A percentile compares a stretch with the other conserved stretches of the same genome.
Conservation (phyloP, 2,888 invertebrate species). For the Allygus modestus region DNA sequence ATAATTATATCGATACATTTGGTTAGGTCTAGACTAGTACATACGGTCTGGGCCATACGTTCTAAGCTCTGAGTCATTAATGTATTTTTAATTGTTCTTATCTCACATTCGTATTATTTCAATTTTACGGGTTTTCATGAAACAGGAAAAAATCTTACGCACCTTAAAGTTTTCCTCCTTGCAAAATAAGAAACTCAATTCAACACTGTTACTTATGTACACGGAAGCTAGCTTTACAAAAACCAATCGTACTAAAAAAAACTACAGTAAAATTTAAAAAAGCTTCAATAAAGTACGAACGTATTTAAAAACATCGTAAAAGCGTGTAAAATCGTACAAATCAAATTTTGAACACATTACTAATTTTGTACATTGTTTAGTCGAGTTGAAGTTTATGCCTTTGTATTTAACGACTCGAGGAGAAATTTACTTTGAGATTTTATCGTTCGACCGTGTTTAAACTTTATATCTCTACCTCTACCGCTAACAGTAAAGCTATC, state of each 20-base stretch:
- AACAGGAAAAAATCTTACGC: background rate
- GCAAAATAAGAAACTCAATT: background rate
- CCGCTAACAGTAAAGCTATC: slow-evolving; percentile 50
- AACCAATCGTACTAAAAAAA: slow-evolving; percentile 26
- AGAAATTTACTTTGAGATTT: slow-evolving; percentile 47
- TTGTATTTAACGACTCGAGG: slow-evolving; percentile 41
- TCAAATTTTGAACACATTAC: slow-evolving; percentile 52
- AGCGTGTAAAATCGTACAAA: slow-evolving; percentile 52
- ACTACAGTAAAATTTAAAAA: slow-evolving; percentile 59
- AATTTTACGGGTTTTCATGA: background rate
- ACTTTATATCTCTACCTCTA: slow-evolving; percentile 33
- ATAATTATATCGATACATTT: too few species aligned
- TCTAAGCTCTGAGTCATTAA: background rate
- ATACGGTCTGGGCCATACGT: background rate
- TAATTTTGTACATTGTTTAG: slow-evolving; percentile 50
- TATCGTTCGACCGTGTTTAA: slow-evolving; percentile 37
- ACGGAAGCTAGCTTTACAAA: background rate
- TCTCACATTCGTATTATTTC: background rate
- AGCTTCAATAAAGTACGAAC: slow-evolving; percentile 43
- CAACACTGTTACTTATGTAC: slow-evolving; percentile 30
- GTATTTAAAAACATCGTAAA: slow-evolving; percentile 49
- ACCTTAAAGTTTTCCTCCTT: background rate
- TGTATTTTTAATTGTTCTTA: background rate
- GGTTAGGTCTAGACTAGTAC: background rate
- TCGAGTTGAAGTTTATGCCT: slow-evolving; percentile 43